Conservation (phyloP, 2,113 vertebrate species). For the Mus spicilegus region DNA sequence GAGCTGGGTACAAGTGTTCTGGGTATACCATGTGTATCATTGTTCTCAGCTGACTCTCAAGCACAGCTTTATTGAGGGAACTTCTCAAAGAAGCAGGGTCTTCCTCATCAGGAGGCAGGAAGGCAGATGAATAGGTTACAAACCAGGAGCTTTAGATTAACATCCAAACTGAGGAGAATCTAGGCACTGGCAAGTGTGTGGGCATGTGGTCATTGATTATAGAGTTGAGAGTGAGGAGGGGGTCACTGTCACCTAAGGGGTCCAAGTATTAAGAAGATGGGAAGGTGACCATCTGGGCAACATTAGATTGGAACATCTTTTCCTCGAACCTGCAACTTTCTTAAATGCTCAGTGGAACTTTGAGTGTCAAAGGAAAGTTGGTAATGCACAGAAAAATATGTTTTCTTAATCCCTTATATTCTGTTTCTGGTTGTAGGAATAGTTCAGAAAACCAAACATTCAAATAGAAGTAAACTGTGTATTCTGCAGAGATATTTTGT, state of each 20-base stretch:
- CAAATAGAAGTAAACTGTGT: not conserved
- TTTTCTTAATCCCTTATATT: not conserved
- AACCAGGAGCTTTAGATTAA: not conserved
- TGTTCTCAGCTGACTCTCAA: fast-evolving
- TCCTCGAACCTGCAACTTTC: not conserved
- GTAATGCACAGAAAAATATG: not conserved
- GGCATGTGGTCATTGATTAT: not conserved
- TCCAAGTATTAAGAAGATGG: too few relatives aligned
- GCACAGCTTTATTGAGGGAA: too few relatives aligned
- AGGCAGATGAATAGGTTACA: not conserved
- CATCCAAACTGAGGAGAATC: fast-evolving
- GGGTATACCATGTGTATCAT: not conserved
- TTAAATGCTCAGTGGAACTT: not conserved
- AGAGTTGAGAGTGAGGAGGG: not conserved
- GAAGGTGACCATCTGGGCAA: not conserved
- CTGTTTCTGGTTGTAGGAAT: not conserved
- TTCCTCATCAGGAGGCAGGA: not conserved
- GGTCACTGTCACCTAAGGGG: not conserved
- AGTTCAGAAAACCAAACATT: not conserved
- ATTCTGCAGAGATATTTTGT: too few relatives aligned
- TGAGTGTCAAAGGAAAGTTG: not conserved
- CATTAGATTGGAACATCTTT: not conserved
- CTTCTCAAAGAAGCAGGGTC: fast-evolving
- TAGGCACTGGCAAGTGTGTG: not conserved
- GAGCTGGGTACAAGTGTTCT: fast-evolving